Evolutionary conservation across 2,888 invertebrate species (phyloP).

Genomic region (Xestia rhomboidea): DNA sequence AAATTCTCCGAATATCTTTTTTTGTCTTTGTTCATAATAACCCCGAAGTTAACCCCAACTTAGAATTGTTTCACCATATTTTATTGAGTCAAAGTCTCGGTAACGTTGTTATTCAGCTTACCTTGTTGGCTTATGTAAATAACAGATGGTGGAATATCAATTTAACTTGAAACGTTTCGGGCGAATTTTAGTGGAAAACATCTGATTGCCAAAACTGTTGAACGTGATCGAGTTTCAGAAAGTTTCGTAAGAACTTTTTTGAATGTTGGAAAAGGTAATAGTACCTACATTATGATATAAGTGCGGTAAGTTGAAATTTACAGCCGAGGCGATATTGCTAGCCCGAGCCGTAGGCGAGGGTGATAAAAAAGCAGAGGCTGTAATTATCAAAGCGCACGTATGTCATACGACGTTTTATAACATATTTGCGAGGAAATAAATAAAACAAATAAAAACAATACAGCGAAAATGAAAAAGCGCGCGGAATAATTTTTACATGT

Average conservation of each 20-base stretch:
- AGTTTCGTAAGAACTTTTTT: conserved; percentile 13
- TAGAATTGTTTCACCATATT: conserved; percentile 19
- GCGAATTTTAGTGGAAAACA: conserved; percentile 32
- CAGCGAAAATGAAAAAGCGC: too few species aligned
- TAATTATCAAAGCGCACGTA: too few species aligned
- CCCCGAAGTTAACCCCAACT: conserved; percentile 6
- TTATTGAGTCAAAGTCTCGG: conserved; percentile 20
- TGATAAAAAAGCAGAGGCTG: too few species aligned
- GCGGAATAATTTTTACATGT: too few species aligned
- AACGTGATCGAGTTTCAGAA: conserved; percentile 22
- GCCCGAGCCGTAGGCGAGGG: too few species aligned
- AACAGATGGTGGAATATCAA: conserved; percentile 42
- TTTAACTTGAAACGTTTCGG: conserved; percentile 48
- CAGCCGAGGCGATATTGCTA: too few species aligned
- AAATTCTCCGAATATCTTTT: neutral
- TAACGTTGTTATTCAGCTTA: conserved; percentile 16
- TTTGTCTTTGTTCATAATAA: neutral
- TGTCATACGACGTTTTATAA: too few species aligned
- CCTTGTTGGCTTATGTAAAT: conserved; percentile 37
- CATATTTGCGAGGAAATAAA: too few species aligned
- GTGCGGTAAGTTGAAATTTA: too few species aligned
- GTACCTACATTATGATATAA: too few species aligned
- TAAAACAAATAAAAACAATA: too few species aligned
- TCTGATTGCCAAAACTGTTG: conserved; percentile 20
- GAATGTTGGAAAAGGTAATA: neutral